Evolutionary conservation across 2,797 vertebrate species (phyloP).

Genomic region (Lagocephalus sceleratus): DNA sequence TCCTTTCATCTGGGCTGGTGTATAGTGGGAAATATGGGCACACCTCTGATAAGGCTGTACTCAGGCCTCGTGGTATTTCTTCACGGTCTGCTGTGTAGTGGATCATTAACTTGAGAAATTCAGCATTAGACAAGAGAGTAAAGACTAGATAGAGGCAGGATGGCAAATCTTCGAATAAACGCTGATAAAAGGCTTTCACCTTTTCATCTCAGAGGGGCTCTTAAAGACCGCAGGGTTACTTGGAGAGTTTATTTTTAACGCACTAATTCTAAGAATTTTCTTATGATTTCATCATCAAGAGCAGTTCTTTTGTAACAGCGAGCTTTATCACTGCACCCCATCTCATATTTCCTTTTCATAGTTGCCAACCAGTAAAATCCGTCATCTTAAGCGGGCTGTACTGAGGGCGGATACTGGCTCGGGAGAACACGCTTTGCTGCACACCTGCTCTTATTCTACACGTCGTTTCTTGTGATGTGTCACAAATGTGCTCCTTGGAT

Average conservation of each 20-base stretch:
- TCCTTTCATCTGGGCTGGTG: neutral
- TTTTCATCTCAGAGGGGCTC: no score
- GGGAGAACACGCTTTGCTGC: neutral
- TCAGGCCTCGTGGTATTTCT: neutral
- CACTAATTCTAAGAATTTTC: neutral
- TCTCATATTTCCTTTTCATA: no score
- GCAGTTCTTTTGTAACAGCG: neutral
- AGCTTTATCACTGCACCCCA: no score
- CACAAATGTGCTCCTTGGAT: conserved; percentile 1
- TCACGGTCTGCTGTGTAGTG: neutral
- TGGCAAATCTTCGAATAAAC: no score
- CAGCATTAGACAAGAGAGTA: no score
- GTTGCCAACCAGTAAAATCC: no score
- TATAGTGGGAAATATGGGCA: neutral
- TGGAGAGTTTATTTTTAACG: neutral
- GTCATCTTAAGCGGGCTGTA: no score
- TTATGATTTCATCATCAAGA: neutral
- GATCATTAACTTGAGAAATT: no score
- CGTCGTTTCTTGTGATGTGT: neutral
- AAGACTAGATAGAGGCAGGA: no score
- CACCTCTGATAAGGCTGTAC: neutral
- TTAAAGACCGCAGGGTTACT: no score
- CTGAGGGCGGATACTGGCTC: no score
- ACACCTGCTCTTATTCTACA: neutral
- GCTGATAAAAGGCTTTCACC: no score